A percentile compares a stretch with the other conserved stretches of the same genome.
These are phyloP conservation scores for Caenorhabditis remanei DNA, from an alignment of 1,140 invertebrate genomes.

Conservation along the genomic window DNA sequence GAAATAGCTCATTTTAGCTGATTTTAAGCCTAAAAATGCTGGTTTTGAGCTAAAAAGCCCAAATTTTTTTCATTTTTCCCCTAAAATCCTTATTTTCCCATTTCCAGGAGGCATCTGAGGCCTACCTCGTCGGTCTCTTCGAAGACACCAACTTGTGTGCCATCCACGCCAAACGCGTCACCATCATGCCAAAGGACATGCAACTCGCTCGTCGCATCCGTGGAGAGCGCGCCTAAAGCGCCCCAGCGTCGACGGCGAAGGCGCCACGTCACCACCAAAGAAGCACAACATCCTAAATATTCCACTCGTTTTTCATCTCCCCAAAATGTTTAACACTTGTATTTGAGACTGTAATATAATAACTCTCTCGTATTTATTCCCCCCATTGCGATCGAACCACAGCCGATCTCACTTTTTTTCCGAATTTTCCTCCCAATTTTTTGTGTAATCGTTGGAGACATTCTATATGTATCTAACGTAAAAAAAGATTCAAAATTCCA, in stretches of 20 bases:
- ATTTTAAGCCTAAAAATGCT: too few species aligned
- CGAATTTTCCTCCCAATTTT: not conserved
- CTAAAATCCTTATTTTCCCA: not conserved
- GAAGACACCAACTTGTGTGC: slow-evolving; percentile 94
- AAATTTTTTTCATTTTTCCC: not conserved
- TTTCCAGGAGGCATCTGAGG: slow-evolving; percentile 88
- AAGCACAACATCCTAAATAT: not conserved
- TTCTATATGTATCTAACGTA: not conserved
- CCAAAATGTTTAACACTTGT: not conserved
- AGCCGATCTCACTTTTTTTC: not conserved
- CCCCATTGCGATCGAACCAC: not conserved
- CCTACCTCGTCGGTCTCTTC: slow-evolving; percentile 88
- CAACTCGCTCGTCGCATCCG: slow-evolving; percentile 85
- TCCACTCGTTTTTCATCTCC: too few species aligned
- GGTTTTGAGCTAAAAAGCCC: too few species aligned
- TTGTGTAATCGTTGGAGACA: not conserved
- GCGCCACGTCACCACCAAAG: not conserved
- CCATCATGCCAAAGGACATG: slow-evolving; percentile 96
- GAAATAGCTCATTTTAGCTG: too few species aligned
- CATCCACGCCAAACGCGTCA: slow-evolving; percentile 92
- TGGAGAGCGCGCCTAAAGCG: slow-evolving; percentile 81
- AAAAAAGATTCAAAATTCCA: not conserved
- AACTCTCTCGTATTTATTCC: not conserved
- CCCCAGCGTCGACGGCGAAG: not conserved
- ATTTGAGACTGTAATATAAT: not conserved